Evolutionary conservation across 2,888 invertebrate species (phyloP), one percentile per base, ranked within the genome.

Genomic region (Oxystoma pomonae): DNA sequence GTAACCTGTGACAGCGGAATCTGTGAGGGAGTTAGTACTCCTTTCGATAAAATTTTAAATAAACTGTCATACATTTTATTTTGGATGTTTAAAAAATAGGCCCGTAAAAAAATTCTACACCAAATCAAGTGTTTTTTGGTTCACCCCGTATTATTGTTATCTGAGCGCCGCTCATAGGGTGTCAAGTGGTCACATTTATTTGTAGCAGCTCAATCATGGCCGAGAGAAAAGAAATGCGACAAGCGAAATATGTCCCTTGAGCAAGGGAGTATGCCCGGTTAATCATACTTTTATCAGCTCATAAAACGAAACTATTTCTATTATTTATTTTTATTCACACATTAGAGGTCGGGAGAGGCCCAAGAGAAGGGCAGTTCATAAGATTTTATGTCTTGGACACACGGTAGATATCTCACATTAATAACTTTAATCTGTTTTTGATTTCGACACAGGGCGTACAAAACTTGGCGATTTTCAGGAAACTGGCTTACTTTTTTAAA

Each of bases 141-240:
- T 7, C 35, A 35, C 12, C 3, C 35, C 35, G 12, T 35, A 20
- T 61, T 61, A 70, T 71, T 71, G 69, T 71, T 68, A 69, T 56
- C 51, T n/a, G n/a, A n/a, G n/a, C n/a, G n/a, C n/a, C 61, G 19
- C 63, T 60, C 61, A 63, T 64, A 63, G 75, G 76, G 75, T 75
- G 77, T 77, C 75, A 76, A 77, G 77, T 77, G 77, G 77, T 78
- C 77, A 75, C 77, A 78, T 79, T 76, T 77, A 78, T 79, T 78
- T 77, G 78, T 74, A 75, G 76, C 72, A 73, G 73, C 74, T 77
- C 75, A 75, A 76, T 76, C 77, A 76, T 76, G n/a, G 35, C 73
- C 71, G 71, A 70, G 73, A 74, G 72, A 75, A 73, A 75, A 75
- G 76, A 76, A 78, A 75, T 78, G 76, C 76, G 78, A 78, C 78